Percentiles rank a stretch among this genome's conserved stretches.
These are phyloP conservation scores for Cephus spinipes DNA, from an alignment of 2,888 invertebrate species.

Conservation along the genomic window DNA sequence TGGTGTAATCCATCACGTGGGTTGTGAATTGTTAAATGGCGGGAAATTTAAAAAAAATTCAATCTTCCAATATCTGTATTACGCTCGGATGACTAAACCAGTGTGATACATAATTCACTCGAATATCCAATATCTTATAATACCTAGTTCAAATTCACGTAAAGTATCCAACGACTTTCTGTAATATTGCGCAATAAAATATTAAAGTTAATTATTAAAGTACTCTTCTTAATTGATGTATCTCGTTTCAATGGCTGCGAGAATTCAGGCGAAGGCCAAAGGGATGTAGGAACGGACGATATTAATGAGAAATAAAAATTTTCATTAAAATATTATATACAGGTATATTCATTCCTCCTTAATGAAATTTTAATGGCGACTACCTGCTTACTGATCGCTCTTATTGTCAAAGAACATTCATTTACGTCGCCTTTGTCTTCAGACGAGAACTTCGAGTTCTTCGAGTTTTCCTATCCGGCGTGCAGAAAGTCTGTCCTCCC, in stretches of 20 bases:
- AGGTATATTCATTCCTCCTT: not conserved
- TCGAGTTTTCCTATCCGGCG: not conserved
- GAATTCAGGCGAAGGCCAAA: not conserved
- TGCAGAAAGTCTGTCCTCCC: not conserved
- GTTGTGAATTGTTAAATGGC: not conserved
- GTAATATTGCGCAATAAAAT: not conserved
- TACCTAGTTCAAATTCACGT: not conserved
- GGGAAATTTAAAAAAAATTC: not conserved
- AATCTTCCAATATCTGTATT: not conserved
- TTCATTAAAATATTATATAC: not conserved
- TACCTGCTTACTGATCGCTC: not conserved
- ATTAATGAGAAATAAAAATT: not conserved
- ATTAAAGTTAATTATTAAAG: not conserved
- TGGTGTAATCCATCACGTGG: not conserved
- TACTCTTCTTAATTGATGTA: not conserved
- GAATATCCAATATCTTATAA: not conserved
- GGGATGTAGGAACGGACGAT: not conserved
- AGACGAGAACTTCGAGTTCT: not conserved
- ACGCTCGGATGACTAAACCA: not conserved
- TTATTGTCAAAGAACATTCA: not conserved
- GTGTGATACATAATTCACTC: not conserved
- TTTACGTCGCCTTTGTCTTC: not conserved
- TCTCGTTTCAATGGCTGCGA: not conserved
- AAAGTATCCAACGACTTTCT: not conserved
- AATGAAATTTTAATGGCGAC: not conserved